These are phyloP conservation scores for Macrochelys suwanniensis DNA, from an alignment of 2,797 vertebrate genomes.

Conservation along the genomic window DNA sequence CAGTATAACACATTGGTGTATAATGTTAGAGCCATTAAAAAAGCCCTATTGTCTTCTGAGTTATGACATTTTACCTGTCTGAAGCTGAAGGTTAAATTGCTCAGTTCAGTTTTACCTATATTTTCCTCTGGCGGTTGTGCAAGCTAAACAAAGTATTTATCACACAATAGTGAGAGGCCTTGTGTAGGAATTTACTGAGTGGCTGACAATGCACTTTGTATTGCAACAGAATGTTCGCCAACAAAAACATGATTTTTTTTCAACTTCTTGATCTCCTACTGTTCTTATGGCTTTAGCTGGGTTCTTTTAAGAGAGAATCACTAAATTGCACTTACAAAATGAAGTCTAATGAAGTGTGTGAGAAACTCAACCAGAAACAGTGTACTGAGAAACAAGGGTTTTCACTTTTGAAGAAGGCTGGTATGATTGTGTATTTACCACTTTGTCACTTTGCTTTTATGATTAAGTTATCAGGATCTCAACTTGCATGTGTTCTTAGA, in stretches of 20 bases:
- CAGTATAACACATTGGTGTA: background rate
- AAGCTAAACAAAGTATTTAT: background rate
- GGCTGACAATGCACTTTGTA: background rate
- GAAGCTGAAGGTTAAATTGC: background rate
- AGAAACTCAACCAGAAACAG: background rate
- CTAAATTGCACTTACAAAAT: background rate
- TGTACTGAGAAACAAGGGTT: background rate
- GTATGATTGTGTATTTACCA: background rate
- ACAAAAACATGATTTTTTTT: background rate
- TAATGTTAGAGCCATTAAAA: background rate
- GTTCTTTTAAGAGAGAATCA: background rate
- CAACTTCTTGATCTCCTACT: background rate
- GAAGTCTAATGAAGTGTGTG: background rate
- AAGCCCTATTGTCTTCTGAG: background rate
- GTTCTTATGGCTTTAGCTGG: background rate
- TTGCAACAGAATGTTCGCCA: background rate
- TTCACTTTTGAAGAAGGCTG: background rate
- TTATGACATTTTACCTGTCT: background rate
- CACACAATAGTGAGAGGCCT: background rate
- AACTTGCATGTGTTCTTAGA: background rate
- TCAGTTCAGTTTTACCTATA: background rate
- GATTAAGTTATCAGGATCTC: background rate
- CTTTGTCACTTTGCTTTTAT: background rate
- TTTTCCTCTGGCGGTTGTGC: background rate
- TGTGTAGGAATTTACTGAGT: background rate